Evolutionary conservation across 2,113 vertebrate genomes (phyloP), one percentile per base, ranked within the genome.

Genomic region (Paratilapia polleni): DNA sequence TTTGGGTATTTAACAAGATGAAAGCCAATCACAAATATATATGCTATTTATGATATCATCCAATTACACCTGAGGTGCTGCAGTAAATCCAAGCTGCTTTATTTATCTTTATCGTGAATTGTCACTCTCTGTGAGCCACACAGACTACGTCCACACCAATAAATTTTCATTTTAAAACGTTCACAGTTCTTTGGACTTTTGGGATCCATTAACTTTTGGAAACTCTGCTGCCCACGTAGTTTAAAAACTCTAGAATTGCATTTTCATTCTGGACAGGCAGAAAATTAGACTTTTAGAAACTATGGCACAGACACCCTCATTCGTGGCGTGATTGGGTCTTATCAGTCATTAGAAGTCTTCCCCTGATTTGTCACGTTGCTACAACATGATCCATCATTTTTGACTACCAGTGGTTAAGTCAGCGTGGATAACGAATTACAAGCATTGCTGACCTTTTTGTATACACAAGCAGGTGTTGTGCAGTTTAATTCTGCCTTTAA

Each of bases 1-100:
- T 80, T 61, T 78, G 54, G 77, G 83, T 63, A 52, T 75, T 89
- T 77, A 83, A 84, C 80, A 24, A 77, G 84, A 87, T 90, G 52
- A 86, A 91, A 78, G 83, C 38, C 47, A 49, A 41, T 70, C 64
- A 0, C 61, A 64, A 80, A 80, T 87, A 70, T 89, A 68, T 78
- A 41, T 79, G 36, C 80, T 93, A 87, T 49, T 28, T 70, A 70
- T 31, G 82, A 73, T 19, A 28, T 81, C 20, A 47, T 86, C 80
- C 82, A 91, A 41, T 73, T 76, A 73, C 74, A 57, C 49, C 52
- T 47, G 70, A 82, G 36, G 14, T 11, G 3, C 66, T 20, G 58
- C 41, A 17, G 5, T 78, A 54, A 84, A 82, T 49, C 78, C 83
- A 57, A 20, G 61, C 80, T 36, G 79, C 82, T 87, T 80, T 81